phyloP scores from a whole-genome alignment of 2,113 vertebrate genomes.

The Physeter macrocephalus region DNA sequence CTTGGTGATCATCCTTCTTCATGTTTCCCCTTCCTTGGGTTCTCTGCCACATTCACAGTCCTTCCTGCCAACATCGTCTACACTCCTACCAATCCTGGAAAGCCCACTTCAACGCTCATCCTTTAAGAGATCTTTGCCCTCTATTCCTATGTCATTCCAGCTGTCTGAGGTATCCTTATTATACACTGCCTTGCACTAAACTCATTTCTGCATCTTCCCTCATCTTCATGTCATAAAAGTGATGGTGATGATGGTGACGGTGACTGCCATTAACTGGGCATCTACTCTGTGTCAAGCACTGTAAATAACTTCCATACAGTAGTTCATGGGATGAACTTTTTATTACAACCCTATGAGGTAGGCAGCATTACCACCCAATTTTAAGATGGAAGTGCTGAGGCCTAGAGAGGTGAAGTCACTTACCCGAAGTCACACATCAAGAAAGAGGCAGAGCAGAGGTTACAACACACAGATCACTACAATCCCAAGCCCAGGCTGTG shows the following conservation, averaged over 20 bases:
- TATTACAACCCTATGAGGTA: not conserved
- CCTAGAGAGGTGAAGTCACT: not conserved
- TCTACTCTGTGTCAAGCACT: not conserved
- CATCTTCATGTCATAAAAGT: not conserved
- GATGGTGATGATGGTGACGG: not conserved
- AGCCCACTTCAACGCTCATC: not conserved
- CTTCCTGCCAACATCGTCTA: not conserved
- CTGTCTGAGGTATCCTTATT: not conserved
- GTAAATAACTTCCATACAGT: not conserved
- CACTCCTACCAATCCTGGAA: not conserved
- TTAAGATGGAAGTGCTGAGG: not conserved
- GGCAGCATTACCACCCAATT: not conserved
- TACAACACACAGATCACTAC: not conserved
- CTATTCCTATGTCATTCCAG: not conserved
- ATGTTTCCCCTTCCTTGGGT: not conserved
- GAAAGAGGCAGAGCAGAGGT: not conserved
- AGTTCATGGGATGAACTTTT: not conserved
- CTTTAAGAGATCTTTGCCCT: not conserved
- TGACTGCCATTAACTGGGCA: not conserved
- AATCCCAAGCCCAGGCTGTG: no score
- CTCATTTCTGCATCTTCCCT: not conserved
- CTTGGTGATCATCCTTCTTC: fast-evolving
- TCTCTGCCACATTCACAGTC: not conserved
- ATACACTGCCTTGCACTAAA: not conserved
- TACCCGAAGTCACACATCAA: not conserved